Percentiles rank a stretch among this genome's conserved stretches.
Evolutionary conservation across 2,797 vertebrate genomes (phyloP).

Genomic region (Phataginus tetradactyla): DNA sequence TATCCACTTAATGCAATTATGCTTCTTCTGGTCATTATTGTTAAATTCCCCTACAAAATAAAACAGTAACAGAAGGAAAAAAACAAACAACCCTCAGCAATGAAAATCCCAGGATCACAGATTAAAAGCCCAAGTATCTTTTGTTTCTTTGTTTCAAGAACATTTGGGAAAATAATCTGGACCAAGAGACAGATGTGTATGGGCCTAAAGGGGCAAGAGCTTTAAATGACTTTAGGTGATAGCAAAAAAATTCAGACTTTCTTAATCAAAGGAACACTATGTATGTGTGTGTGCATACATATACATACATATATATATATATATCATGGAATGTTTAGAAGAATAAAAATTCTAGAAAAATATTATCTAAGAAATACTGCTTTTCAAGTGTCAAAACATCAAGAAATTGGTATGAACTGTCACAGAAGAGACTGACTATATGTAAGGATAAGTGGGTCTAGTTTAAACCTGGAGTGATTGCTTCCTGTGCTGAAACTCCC

Average conservation of each 20-base stretch:
- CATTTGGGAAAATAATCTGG: not conserved
- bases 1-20: not conserved
- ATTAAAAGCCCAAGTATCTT: not conserved
- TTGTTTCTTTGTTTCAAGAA: conserved; percentile 1
- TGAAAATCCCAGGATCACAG: not conserved
- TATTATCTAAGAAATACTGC: not conserved
- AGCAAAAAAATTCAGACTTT: not conserved
- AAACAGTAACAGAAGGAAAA: not conserved
- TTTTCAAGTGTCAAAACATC: not conserved
- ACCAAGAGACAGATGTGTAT: not conserved
- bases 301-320: no score
- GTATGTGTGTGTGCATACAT: no score
- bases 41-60: conserved; percentile 17
- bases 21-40: not conserved
- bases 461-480: no score
- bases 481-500: not conserved
- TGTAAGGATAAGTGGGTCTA: not conserved
- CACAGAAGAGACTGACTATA: not conserved
- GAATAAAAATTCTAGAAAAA: not conserved
- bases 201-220: not conserved
- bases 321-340: not conserved
- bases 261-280: not conserved
- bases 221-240: not conserved
- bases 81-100: not conserved
- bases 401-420: not conserved